These are phyloP conservation scores for Drosophila nr. perissopoda DNA, from an alignment of 2,888 invertebrate species.

Conservation along the genomic window DNA sequence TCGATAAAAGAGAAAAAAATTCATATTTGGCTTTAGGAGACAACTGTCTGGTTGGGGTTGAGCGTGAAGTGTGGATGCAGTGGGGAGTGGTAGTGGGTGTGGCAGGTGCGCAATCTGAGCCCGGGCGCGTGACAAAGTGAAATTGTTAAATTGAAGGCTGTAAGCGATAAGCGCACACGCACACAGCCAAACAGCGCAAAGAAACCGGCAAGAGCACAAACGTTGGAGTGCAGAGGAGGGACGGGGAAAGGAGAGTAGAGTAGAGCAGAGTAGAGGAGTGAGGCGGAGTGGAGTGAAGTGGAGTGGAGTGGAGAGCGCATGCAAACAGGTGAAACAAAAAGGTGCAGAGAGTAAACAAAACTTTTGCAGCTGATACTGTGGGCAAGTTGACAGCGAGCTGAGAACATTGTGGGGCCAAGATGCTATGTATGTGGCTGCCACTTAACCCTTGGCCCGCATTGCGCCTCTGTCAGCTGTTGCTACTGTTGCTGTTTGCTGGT, in stretches of 20 bases:
- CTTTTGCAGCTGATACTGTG: slow-evolving; percentile 53
- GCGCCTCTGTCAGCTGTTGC: slow-evolving; percentile 28
- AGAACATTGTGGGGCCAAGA: slow-evolving; percentile 35
- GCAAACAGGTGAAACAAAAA: slow-evolving; percentile 25
- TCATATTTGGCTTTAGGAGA: slow-evolving; percentile 34
- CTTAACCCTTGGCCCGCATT: slow-evolving; percentile 52
- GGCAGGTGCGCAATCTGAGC: slow-evolving; percentile 9
- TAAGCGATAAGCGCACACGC: slow-evolving; percentile 62
- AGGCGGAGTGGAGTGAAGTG: slow-evolving; percentile 32
- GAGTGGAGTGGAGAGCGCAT: slow-evolving; percentile 20
- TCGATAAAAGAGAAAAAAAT: slow-evolving; percentile 51
- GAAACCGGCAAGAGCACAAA: slow-evolving; percentile 21
- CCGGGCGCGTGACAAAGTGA: slow-evolving; percentile 64
- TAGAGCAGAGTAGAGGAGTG: background rate
- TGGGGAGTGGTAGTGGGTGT: background rate
- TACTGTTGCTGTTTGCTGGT: slow-evolving; percentile 1
- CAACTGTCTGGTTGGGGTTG: slow-evolving; percentile 1
- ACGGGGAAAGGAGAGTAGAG: background rate
- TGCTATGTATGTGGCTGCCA: slow-evolving; percentile 19
- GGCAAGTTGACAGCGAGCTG: slow-evolving; percentile 47
- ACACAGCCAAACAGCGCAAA: slow-evolving; percentile 33
- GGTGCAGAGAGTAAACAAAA: slow-evolving; percentile 51
- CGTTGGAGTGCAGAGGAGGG: background rate
- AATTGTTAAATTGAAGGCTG: slow-evolving; percentile 68
- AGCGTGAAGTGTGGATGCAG: background rate